Evolutionary conservation across 1,140 invertebrate species (phyloP), one percentile per base, ranked within the genome.

Genomic region (Procambarus virginalis): DNA sequence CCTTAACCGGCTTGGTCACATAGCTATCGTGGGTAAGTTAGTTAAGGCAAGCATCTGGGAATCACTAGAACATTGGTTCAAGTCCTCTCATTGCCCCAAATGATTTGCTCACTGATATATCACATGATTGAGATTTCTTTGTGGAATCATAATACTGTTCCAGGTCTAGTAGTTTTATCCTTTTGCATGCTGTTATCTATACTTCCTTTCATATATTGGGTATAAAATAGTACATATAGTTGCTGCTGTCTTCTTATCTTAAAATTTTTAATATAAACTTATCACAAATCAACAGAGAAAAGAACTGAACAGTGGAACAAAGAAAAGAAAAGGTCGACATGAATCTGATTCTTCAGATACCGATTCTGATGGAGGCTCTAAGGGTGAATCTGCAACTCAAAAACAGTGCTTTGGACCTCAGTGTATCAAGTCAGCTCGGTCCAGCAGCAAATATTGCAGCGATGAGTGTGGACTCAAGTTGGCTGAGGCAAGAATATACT

Each of bases 401-500:
- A 86, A 92, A 5, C 99, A 99, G 92, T 99, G 99, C 94, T 97
- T 97, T 93, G 98, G 98, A 0, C 98, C 98, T 3, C 95, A 96
- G 20, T 99, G 99, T 94, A 95, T 95, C 0, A 95, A 96, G 87
- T 95, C 96, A 86, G 97, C 98, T 0, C 94, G 96, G 10, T 95
- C 95, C 49, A 96, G 96, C 17, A 99, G 98, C 79, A 99, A 99
- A 94, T 99, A 99, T 93, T 99, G 99, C 93, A 98, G 97, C 14
- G 96, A 99, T 92, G 96, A 97, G 86, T 99, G 99, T 94, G 99
- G 99, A 1, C 95, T 98, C 92, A 97, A 97, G 93, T 94, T 99
- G 3, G 98, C 99, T 0, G 97, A 97, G 2, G 97, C 96, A 85
- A 94, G 97, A 92, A 97, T 98, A 92, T 97, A 97, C 93, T 96